phyloP scores from a whole-genome alignment of 2,888 invertebrate genomes.

The Microplitis deprimator region DNA sequence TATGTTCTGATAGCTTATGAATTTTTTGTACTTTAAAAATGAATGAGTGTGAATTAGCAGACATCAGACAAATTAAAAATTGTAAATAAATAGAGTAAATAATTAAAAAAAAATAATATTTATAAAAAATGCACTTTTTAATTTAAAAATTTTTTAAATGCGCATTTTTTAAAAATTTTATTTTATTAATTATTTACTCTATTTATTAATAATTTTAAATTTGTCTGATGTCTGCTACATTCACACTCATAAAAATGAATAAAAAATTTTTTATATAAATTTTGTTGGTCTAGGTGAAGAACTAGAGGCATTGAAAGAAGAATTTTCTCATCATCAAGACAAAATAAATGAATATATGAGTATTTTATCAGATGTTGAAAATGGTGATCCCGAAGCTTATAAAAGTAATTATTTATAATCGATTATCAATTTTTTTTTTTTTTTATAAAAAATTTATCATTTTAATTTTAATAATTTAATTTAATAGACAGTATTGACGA shows the following conservation, averaged over 20 bases:
- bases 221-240: too few relatives aligned
- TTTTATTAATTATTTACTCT: too few relatives aligned
- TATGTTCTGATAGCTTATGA: too few relatives aligned
- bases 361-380: conserved; percentile 81
- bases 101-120: neutral
- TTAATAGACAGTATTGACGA: conserved; percentile 80
- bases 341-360: conserved; percentile 93
- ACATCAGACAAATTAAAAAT: neutral
- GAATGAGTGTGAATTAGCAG: neutral
- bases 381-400: conserved; percentile 74
- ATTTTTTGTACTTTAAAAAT: too few relatives aligned
- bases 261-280: neutral
- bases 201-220: too few relatives aligned
- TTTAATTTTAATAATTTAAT: conserved; percentile 24
- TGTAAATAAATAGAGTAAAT: neutral
- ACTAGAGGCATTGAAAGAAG: conserved; percentile 85
- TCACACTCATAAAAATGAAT: too few relatives aligned
- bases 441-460: neutral
- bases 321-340: conserved; percentile 92
- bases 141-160: too few relatives aligned
- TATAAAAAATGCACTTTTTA: neutral
- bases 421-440: neutral
- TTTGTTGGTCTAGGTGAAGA: conserved; percentile 77
- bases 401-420: conserved; percentile 76
- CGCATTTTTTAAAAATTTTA: too few relatives aligned